Conservation (phyloP, 2,888 invertebrate species). For the Plebejus anna region DNA sequence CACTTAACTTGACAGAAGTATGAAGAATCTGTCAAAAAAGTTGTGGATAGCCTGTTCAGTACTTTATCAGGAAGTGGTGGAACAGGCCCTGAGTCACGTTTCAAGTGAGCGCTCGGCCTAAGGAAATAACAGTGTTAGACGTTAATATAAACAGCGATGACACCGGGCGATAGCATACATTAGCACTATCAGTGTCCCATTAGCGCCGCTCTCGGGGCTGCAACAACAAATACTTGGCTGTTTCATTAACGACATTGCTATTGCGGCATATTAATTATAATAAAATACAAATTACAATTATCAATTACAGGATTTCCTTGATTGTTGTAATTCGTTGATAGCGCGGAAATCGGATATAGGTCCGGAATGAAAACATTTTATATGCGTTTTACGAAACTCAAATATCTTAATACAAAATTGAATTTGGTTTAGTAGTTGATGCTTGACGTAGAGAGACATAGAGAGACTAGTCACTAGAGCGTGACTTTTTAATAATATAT, state of each 20-base stretch:
- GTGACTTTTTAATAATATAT: not conserved
- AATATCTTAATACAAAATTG: too few relatives aligned
- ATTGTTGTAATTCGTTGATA: not conserved
- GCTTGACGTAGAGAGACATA: too few relatives aligned
- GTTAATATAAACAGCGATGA: slow-evolving; percentile 17
- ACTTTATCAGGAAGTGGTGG: too few relatives aligned
- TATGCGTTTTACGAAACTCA: too few relatives aligned
- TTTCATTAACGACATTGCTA: not conserved
- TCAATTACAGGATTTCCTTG: not conserved
- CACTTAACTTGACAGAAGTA: too few relatives aligned
- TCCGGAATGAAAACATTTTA: too few relatives aligned
- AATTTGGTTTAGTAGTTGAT: too few relatives aligned
- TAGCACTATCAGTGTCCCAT: slow-evolving; percentile 12
- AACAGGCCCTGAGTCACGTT: not conserved
- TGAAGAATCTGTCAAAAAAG: too few relatives aligned
- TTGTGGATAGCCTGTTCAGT: too few relatives aligned
- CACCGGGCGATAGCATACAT: not conserved
- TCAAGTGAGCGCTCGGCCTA: not conserved
- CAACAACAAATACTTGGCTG: not conserved
- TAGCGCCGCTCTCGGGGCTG: not conserved
- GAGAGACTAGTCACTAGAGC: too few relatives aligned
- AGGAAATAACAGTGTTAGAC: slow-evolving; percentile 5
- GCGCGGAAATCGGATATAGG: not conserved
- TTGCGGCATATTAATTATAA: not conserved
- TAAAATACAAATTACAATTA: not conserved